phyloP scores from a whole-genome alignment of 1,140 invertebrate genomes.

The Chionoecetes opilio region DNA sequence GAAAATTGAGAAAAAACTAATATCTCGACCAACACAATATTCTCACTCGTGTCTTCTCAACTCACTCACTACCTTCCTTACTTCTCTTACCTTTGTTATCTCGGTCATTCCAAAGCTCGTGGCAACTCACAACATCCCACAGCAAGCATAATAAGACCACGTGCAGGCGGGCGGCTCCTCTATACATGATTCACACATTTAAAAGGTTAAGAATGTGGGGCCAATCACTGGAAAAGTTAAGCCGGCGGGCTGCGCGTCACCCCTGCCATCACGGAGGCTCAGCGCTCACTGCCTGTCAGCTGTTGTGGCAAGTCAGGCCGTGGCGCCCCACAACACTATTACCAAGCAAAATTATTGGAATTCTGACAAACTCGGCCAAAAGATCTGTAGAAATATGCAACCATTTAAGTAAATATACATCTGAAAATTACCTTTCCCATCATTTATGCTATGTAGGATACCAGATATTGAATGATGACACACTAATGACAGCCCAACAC shows the following conservation, averaged over 20 bases:
- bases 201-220: slow-evolving; percentile 16
- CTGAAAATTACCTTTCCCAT: no score
- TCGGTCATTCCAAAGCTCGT: not conserved
- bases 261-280: slow-evolving; percentile 54
- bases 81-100: not conserved
- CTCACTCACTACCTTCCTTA: not conserved
- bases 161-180: slow-evolving; percentile 46
- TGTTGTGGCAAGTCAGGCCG: no score
- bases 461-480: no score
- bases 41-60: not conserved
- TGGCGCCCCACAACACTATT: no score
- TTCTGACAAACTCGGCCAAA: no score
- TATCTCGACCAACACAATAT: no score
- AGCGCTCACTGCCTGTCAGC: slow-evolving; percentile 4
- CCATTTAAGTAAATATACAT: no score
- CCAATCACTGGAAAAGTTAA: slow-evolving; percentile 62
- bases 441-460: no score
- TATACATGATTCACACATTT: slow-evolving; percentile 66
- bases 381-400: no score
- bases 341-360: no score
- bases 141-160: slow-evolving; percentile 54
- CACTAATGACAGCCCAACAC: no score
- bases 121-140: not conserved
- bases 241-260: not conserved
- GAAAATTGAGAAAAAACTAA: no score